Base-by-base conservation (phyloP, 2,797 vertebrate species). In the Paratrypauchen microcephalus region DNA sequence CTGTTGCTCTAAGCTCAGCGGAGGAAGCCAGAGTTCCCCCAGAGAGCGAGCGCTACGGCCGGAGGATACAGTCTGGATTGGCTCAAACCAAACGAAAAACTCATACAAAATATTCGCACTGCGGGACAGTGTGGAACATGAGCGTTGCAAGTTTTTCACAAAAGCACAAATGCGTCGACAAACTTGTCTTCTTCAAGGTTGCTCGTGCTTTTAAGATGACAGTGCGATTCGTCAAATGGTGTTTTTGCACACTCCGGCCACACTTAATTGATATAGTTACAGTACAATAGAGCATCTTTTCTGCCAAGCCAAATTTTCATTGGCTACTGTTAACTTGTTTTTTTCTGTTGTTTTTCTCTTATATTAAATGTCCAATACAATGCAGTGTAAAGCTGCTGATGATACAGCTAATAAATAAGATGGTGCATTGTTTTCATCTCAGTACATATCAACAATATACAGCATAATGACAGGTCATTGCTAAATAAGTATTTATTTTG, bases 1-100 rank as follows among this genome's bases (percentile, higher is more conserved):
- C 91, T 89, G 86, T 89, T 89, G 89, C 92, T 92, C 90, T 88
- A 87, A 92, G 92, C 91, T 92, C 90, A 91, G 91, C 88, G 90
- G 90, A 90, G 92, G 91, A 92, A 91, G 88, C 87, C 82, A 45
- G 84, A 85, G 74, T 81, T 77, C 83, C 93, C 88, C 90, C 72
- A 66, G 93, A 92, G 92, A 91, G 90, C 70, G 56, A 80, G 79
- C 62, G 60, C 28, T 36, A 32, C 24, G 78, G 82, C 89, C 82
- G 81, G 84, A 89, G 91, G 87, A 92, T 89, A 84, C 85, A 79
- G 89, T 93, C 88, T 82, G 85, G 89, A 92, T 92, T 76, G 89
- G 83, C 83, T 92, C 87, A 87, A 88, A 85, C 90, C 86, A 19
- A 73, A 81, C 83, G 72, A 73, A 80, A 63, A 90, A 88, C 89